A percentile compares a stretch with the other conserved stretches of the same genome.
phyloP scores from a whole-genome alignment of 1,140 invertebrate genomes.

The Zophobas morio region DNA sequence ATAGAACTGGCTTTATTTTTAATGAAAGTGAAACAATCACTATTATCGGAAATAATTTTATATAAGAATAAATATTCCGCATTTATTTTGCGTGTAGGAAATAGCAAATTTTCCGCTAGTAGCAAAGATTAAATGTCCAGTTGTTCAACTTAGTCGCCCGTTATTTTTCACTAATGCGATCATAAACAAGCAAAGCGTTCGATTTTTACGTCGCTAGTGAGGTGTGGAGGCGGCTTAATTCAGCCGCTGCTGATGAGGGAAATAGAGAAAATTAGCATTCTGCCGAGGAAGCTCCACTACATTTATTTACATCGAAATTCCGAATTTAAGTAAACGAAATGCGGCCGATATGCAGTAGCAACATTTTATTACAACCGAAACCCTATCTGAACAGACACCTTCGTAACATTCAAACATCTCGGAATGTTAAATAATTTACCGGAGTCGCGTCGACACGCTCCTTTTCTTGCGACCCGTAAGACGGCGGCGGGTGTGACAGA shows the following conservation, averaged over 20 bases:
- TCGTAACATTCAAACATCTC: conserved; percentile 47
- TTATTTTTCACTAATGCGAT: too few species aligned
- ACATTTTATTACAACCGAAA: conserved; percentile 58
- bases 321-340: conserved; percentile 55
- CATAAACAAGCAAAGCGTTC: conserved; percentile 44
- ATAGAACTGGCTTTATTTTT: too few species aligned
- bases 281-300: conserved; percentile 47
- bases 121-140: too few species aligned
- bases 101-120: too few species aligned
- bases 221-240: conserved; percentile 24
- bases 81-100: too few species aligned
- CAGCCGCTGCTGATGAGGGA: conserved; percentile 24
- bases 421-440: conserved; percentile 36
- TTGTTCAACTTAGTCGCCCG: too few species aligned
- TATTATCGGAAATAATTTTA: too few species aligned
- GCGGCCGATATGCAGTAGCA: conserved; percentile 54
- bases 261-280: conserved; percentile 47
- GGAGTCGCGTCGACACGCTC: not conserved
- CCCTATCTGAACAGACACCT: conserved; percentile 55
- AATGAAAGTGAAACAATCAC: too few species aligned
- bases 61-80: too few species aligned
- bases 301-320: conserved; percentile 59
- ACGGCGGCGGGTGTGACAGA: conserved; percentile 8
- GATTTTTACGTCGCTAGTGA: conserved; percentile 20
- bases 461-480: not conserved